Conservation (phyloP, 92 coral and sea anemone species). For the Isaurus tuberculatus region DNA sequence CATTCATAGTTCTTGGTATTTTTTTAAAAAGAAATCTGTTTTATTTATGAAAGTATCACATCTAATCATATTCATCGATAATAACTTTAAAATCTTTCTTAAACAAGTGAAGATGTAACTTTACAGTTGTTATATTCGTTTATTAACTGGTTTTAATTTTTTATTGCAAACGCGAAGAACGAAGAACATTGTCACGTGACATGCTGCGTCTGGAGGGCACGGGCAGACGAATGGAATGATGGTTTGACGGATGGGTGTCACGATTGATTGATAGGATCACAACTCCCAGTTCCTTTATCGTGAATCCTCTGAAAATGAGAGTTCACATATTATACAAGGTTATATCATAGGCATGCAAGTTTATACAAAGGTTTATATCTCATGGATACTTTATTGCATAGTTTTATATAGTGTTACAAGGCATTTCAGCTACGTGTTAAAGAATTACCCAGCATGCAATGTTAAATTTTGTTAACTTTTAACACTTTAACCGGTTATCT, state of each 20-base stretch:
- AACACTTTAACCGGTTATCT: too few relatives aligned
- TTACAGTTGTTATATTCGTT: conserved; percentile 28
- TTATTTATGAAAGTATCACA: conserved; percentile 25
- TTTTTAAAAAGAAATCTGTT: conserved; percentile 33
- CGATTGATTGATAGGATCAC: conserved; percentile 43
- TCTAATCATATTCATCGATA: background rate
- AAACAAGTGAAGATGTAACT: background rate
- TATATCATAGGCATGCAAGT: conserved; percentile 44
- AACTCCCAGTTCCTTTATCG: conserved; percentile 40
- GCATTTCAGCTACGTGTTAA: background rate
- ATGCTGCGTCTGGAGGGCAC: conserved; percentile 25
- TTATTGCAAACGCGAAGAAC: conserved; percentile 23
- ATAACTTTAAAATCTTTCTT: background rate
- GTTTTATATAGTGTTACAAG: background rate
- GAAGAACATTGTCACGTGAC: conserved; percentile 44
- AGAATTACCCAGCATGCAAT: background rate
- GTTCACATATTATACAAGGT: conserved; percentile 40
- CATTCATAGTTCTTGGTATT: background rate
- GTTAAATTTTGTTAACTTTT: too few relatives aligned
- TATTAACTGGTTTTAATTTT: conserved; percentile 23
- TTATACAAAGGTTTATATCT: conserved; percentile 19
- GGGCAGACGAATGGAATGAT: conserved; percentile 37
- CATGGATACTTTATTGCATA: background rate
- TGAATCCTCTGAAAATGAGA: conserved; percentile 44
- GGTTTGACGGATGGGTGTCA: conserved; percentile 33